Evolutionary conservation across 2,888 invertebrate species (phyloP).

Genomic region (Synergus umbraculus): DNA sequence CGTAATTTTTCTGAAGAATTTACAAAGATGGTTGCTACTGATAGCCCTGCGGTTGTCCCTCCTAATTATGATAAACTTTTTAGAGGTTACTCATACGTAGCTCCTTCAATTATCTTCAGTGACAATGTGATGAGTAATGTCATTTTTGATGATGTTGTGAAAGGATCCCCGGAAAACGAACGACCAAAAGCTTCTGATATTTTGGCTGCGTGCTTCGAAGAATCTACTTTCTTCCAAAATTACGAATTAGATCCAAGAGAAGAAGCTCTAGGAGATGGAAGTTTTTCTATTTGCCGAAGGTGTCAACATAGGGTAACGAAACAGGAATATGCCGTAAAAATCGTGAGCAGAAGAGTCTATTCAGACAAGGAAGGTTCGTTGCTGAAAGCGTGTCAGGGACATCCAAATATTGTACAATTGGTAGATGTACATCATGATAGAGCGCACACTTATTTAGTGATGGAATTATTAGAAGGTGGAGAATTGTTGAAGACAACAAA

Average conservation of each 20-base stretch:
- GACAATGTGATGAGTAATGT: conserved; percentile 88
- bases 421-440: conserved; percentile 91
- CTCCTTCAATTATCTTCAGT: conserved; percentile 92
- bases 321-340: conserved; percentile 92
- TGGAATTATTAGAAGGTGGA: conserved; percentile 91
- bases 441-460: conserved; percentile 92
- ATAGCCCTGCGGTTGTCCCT: conserved; percentile 94
- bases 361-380: conserved; percentile 87
- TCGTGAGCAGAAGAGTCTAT: conserved; percentile 84
- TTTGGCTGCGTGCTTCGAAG: conserved; percentile 73
- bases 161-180: conserved; percentile 48
- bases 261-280: conserved; percentile 90
- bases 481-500: conserved; percentile 85
- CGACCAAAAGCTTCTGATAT: conserved; percentile 63
- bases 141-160: conserved; percentile 80
- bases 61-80: conserved; percentile 92
- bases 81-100: conserved; percentile 96
- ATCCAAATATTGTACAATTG: conserved; percentile 91
- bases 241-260: conserved; percentile 87
- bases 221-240: conserved; percentile 91
- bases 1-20: conserved; percentile 98
- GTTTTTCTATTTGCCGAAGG: conserved; percentile 91
- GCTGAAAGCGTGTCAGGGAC: conserved; percentile 91
- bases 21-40: conserved; percentile 93
- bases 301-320: conserved; percentile 87